Conservation (phyloP, 2,888 invertebrate species). For the Epirrhoe tristata region DNA sequence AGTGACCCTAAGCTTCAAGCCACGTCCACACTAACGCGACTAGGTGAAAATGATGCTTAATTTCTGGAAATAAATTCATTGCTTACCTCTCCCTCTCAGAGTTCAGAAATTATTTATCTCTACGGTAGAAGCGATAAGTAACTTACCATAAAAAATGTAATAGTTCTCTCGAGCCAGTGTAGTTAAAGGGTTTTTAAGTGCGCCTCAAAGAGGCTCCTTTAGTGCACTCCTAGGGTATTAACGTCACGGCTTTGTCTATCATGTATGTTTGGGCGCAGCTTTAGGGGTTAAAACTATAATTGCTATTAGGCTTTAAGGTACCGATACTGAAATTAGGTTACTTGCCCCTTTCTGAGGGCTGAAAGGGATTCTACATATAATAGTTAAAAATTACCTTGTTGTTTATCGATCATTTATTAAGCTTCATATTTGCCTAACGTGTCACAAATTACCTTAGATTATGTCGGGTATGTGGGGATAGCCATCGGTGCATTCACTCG, state of each 20-base stretch:
- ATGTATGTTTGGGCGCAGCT: neutral
- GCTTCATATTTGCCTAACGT: neutral
- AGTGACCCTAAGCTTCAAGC: slow-evolving; percentile 11
- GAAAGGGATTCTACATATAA: slow-evolving; percentile 1
- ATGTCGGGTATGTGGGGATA: slow-evolving; percentile 85
- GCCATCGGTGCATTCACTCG: slow-evolving; percentile 61
- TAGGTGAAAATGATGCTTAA: neutral
- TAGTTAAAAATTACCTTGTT: neutral
- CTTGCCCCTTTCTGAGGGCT: slow-evolving; percentile 4
- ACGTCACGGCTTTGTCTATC: neutral
- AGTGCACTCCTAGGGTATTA: no score
- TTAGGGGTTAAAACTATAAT: slow-evolving; percentile 19
- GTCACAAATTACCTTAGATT: slow-evolving; percentile 78
- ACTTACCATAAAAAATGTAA: no score
- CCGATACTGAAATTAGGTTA: slow-evolving; percentile 14
- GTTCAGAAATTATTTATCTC: no score
- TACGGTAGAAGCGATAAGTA: no score
- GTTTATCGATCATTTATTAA: no score
- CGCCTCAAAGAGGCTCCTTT: no score
- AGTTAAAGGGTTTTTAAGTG: no score
- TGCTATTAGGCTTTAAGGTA: slow-evolving; percentile 22
- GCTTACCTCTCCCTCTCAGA: no score
- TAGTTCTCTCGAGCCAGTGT: no score
- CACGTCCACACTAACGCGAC: slow-evolving; percentile 4
- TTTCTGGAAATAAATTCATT: no score